Base-by-base conservation (phyloP, 1,140 invertebrate species). In the Macrobrachium nipponense region DNA sequence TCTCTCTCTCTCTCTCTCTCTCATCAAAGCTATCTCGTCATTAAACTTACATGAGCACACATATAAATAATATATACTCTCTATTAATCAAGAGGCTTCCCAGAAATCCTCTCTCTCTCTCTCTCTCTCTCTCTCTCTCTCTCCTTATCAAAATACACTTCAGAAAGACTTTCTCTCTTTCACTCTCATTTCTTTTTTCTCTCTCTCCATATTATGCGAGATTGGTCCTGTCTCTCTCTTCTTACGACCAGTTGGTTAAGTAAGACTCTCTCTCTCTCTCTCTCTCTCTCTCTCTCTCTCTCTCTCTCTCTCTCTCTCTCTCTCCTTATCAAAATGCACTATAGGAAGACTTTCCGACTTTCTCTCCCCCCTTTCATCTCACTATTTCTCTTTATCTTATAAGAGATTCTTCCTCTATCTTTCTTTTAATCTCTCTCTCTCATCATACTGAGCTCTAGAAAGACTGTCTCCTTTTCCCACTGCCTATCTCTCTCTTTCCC, bases 1-100 rank as follows among this genome's bases (percentile, higher is more conserved):
- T 66, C 64, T 66, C 64, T 66, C 64, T 66, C 64, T 66, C 64
- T 66, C 64, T 66, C 64, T 66, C 64, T 66, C 6, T 66, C 12
- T 36, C 27, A 36, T 36, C 27, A 36, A 36, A 6, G 18, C 72
- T n/a, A 36, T 20, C 14, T 43, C 20, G 23, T 72, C 17, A 36
- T 20, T 72, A 36, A 43, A 43, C 23, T 36, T 73, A 43, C n/a
- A 14, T 43, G 23, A 44, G 72, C 58, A 73, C 58, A 51, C n/a
- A 73, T 27, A 51, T 73, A 73, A 6, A 36, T 14, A 43, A 11
- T 73, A 51, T 73, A 44, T 73, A 5, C 15, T 2, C 58, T 14
- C 27, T 15, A 73, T 72, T 36, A 2, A 36, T 36, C 27, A 36
- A 36, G 27, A 4, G 27, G 27, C 27, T 36, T 36, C 4, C 27